These are phyloP conservation scores for Andrena chrysosceles DNA, from an alignment of 2,888 invertebrate species.

Conservation along the genomic window DNA sequence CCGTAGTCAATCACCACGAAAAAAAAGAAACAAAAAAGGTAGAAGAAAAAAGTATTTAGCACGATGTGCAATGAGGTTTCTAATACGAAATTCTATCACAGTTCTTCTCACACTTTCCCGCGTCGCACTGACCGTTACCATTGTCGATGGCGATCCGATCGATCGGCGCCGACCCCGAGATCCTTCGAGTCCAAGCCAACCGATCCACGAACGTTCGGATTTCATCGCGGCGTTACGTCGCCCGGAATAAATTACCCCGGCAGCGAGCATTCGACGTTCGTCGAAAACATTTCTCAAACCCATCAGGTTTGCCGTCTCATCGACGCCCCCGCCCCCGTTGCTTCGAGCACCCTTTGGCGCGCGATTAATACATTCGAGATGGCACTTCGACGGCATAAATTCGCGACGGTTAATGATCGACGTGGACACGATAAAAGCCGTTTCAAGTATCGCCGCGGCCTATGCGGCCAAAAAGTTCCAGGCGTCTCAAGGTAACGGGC, in stretches of 20 bases:
- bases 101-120: conserved; percentile 71
- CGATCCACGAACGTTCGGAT: not conserved
- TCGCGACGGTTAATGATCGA: conserved; percentile 5
- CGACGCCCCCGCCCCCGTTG: too few species aligned
- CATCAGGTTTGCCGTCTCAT: not conserved
- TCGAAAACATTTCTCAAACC: not conserved
- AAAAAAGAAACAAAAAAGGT: not conserved
- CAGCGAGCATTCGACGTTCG: not conserved
- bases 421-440: not conserved
- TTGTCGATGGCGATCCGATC: conserved; percentile 53
- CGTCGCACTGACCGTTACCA: conserved; percentile 52
- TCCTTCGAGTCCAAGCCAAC: conserved; percentile 31
- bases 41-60: conserved; percentile 27
- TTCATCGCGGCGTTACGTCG: not conserved
- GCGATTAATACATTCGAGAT: conserved; percentile 22
- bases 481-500: conserved; percentile 33
- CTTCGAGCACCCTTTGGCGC: conserved; percentile 16
- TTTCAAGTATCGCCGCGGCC: not conserved
- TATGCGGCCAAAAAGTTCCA: conserved; percentile 10
- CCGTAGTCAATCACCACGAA: conserved; percentile 32
- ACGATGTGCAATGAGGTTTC: conserved; percentile 61
- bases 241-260: not conserved
- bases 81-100: conserved; percentile 83
- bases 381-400: not conserved
- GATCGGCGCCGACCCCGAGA: conserved; percentile 46